These are phyloP conservation scores for Crocodylus rhombifer DNA, from an alignment of 2,797 vertebrate genomes.

Conservation along the genomic window DNA sequence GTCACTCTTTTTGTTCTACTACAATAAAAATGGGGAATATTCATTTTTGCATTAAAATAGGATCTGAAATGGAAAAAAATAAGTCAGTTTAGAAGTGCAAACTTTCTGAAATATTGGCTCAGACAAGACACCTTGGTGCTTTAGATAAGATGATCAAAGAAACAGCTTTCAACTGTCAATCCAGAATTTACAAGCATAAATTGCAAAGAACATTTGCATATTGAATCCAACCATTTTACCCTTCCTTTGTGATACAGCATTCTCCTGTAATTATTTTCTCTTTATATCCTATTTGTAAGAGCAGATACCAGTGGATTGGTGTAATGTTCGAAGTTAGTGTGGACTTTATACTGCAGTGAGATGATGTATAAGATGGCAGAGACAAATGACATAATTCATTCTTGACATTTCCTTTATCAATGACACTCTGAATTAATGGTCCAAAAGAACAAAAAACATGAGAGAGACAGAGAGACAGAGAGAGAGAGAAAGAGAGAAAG, in stretches of 20 bases:
- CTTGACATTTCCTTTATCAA: background rate
- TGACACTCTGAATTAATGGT: constrained; percentile 3
- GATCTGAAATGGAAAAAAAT: background rate
- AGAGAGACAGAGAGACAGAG: background rate
- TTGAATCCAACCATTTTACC: background rate
- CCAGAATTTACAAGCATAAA: background rate
- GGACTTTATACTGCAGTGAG: background rate
- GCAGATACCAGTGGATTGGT: background rate
- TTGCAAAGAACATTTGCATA: background rate
- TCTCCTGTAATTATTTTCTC: background rate
- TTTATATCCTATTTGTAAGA: constrained; percentile 13
- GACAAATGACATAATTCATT: background rate
- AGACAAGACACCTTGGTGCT: background rate
- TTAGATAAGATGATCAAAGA: constrained; percentile 11
- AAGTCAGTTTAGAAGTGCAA: background rate
- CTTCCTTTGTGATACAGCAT: constrained; percentile 4
- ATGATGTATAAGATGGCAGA: background rate
- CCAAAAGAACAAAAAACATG: background rate
- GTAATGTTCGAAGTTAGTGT: background rate
- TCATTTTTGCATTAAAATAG: background rate
- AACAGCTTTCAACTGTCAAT: background rate
- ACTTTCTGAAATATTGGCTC: background rate
- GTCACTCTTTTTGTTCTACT: background rate
- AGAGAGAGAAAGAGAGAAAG: background rate
- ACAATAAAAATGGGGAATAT: background rate